These are phyloP conservation scores for Agapornis roseicollis DNA, from an alignment of 2,113 vertebrate genomes.

Conservation along the genomic window DNA sequence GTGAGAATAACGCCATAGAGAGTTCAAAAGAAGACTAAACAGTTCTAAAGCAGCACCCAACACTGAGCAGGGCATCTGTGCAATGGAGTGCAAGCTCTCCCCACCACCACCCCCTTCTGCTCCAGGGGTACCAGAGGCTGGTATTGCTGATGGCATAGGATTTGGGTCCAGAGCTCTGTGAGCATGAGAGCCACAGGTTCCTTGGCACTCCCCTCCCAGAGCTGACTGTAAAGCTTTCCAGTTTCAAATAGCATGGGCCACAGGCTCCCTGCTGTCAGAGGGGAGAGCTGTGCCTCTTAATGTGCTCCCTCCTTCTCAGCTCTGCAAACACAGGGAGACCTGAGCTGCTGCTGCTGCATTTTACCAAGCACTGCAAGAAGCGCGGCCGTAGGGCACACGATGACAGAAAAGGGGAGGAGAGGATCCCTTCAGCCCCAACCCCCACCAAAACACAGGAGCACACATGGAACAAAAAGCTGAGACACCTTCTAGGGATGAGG, in stretches of 20 bases:
- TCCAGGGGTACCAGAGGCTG: not conserved
- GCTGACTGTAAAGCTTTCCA: not conserved
- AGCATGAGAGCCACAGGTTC: not conserved
- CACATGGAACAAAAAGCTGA: not conserved
- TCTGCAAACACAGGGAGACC: not conserved
- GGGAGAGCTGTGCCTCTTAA: not conserved
- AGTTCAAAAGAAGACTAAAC: not conserved
- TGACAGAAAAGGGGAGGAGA: not conserved
- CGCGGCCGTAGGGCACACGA: fast-evolving
- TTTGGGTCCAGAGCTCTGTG: not conserved
- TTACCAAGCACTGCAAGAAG: not conserved
- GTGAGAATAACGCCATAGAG: not conserved
- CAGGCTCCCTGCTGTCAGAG: not conserved
- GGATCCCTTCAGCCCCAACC: not conserved
- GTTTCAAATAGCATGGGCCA: not conserved
- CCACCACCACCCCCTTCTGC: not conserved
- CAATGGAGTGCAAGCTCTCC: not conserved
- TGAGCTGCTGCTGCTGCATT: not conserved
- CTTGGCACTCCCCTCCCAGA: not conserved
- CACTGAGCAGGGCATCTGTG: fast-evolving
- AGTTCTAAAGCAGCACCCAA: not conserved
- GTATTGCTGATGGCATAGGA: not conserved
- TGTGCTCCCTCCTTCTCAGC: fast-evolving
- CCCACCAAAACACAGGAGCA: not conserved
- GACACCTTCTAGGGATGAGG: not conserved